Percentiles rank a stretch among this genome's conserved stretches.
phyloP scores from a whole-genome alignment of 1,140 invertebrate species.

The Oryctes rhinoceros region DNA sequence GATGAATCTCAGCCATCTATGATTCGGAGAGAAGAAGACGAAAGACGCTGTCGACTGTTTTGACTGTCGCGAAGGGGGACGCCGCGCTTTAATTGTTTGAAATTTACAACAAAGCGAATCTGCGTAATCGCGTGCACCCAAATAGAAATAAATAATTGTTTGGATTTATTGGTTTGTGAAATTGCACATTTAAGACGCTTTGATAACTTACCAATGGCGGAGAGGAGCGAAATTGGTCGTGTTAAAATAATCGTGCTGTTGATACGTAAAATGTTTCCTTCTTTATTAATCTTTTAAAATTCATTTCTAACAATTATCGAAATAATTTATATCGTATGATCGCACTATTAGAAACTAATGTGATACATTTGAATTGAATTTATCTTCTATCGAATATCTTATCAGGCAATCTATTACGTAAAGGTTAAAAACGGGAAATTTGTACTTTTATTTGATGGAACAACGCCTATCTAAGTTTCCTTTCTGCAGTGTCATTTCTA shows the following conservation, averaged over 20 bases:
- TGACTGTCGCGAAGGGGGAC: constrained; percentile 10
- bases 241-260: not conserved
- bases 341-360: no score
- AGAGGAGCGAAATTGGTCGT: not conserved
- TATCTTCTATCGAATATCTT: no score
- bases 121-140: constrained; percentile 47
- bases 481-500: no score
- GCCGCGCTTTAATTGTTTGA: constrained; percentile 17
- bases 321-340: no score
- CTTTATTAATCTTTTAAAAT: no score
- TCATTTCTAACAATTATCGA: no score
- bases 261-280: no score
- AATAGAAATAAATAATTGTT: constrained; percentile 52
- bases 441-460: no score
- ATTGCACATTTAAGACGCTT: constrained; percentile 33
- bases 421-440: no score
- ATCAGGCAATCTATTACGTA: no score
- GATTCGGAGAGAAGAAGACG: constrained; percentile 17
- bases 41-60: constrained; percentile 33
- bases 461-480: no score
- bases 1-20: constrained; percentile 7
- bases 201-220: constrained; percentile 4
- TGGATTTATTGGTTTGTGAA: constrained; percentile 48
- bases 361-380: no score
- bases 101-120: constrained; percentile 32